Conservation (phyloP, 2,888 invertebrate species). For the Amiota minor region DNA sequence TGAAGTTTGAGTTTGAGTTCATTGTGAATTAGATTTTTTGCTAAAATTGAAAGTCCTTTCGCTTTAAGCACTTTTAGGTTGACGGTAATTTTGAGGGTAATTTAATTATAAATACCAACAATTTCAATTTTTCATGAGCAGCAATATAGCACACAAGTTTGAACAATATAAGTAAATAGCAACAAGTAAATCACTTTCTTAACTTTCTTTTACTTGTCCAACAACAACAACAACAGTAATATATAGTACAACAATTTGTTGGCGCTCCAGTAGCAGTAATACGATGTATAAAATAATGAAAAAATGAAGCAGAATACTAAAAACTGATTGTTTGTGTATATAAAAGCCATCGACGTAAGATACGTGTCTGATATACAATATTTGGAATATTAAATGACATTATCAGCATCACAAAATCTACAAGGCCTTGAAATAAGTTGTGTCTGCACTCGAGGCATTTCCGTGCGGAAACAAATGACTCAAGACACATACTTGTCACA, state of each 20-base stretch:
- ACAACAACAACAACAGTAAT: constrained; percentile 20
- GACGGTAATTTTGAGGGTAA: no score
- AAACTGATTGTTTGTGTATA: no score
- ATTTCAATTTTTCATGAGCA: no score
- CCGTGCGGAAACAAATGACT: constrained; percentile 16
- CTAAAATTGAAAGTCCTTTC: no score
- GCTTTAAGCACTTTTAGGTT: no score
- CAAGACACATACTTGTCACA: constrained; percentile 23
- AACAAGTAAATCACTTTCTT: constrained; percentile 27
- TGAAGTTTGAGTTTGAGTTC: no score
- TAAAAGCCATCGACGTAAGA: constrained; percentile 35
- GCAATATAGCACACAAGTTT: no score
- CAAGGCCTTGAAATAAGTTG: neutral
- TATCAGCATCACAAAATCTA: constrained; percentile 34
- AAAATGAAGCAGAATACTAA: no score
- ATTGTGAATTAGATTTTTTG: no score
- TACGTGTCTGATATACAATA: constrained; percentile 37
- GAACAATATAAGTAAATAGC: constrained; percentile 5
- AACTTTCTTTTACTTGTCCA: constrained; percentile 33
- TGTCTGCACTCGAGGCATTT: neutral
- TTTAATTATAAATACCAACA: no score
- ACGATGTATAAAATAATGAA: neutral
- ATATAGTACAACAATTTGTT: constrained; percentile 40
- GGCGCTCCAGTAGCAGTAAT: constrained; percentile 7
- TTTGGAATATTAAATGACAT: constrained; percentile 44